phyloP scores from a whole-genome alignment of 2,113 vertebrate genomes.

The Nothocercus nigrocapillus region DNA sequence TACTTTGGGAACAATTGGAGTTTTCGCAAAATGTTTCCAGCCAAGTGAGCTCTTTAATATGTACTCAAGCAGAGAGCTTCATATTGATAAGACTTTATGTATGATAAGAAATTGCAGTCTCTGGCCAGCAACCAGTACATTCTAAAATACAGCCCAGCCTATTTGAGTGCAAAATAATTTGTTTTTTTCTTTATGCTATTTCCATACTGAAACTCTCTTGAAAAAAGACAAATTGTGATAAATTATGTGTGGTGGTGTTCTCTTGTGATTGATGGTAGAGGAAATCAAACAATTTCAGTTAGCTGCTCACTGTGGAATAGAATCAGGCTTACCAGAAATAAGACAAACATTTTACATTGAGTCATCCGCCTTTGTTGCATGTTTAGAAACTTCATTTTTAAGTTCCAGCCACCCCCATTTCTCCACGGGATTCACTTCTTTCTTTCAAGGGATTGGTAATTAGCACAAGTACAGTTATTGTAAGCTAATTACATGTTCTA shows the following conservation, averaged over 20 bases:
- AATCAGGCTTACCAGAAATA: background rate
- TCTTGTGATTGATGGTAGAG: background rate
- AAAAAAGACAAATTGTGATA: slow-evolving; percentile 16
- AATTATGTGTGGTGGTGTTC: background rate
- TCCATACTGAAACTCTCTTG: background rate
- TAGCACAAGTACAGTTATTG: background rate
- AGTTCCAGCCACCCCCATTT: slow-evolving; percentile 18
- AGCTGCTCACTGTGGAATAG: background rate
- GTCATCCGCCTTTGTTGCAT: background rate
- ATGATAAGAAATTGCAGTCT: slow-evolving; percentile 6
- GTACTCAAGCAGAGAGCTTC: background rate
- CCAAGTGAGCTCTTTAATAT: background rate
- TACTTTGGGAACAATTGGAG: background rate
- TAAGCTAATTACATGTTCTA: slow-evolving; percentile 34
- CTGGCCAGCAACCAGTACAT: background rate
- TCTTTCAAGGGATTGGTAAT: slow-evolving; percentile 41
- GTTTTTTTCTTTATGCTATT: background rate
- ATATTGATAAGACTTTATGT: background rate
- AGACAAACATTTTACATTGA: background rate
- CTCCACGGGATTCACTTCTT: slow-evolving; percentile 24
- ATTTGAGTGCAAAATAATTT: background rate
- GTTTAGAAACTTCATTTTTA: slow-evolving; percentile 24
- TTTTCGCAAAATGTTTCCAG: background rate
- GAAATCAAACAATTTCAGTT: slow-evolving; percentile 25
- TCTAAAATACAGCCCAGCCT: background rate